These are phyloP conservation scores for Harmothoe impar DNA, from an alignment of 2,888 invertebrate genomes.

Conservation along the genomic window DNA sequence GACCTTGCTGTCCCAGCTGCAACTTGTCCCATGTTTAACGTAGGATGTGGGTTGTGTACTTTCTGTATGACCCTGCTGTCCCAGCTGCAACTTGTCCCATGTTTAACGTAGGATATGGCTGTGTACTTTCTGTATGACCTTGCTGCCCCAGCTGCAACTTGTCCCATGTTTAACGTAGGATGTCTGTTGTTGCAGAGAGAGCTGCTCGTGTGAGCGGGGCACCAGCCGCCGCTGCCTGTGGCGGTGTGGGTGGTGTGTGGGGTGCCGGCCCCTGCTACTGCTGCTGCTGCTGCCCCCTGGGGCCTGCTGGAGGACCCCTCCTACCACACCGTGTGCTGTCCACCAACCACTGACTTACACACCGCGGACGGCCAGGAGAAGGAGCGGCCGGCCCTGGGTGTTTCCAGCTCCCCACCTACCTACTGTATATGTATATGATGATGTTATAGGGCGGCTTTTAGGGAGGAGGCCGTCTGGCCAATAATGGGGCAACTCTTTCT, in stretches of 20 bases:
- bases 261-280: not conserved
- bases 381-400: not conserved
- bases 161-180: no score
- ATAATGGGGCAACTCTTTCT: not conserved
- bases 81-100: no score
- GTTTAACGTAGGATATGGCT: no score
- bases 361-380: not conserved
- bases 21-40: no score
- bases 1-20: no score
- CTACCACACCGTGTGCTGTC: not conserved
- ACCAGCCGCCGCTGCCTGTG: slow-evolving; percentile 40
- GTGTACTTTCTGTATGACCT: no score
- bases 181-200: no score
- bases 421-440: slow-evolving; percentile 47
- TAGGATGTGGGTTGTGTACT: no score
- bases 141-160: no score
- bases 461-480: not conserved
- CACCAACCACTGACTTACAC: not conserved
- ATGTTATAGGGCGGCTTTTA: not conserved
- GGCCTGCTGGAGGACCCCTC: not conserved
- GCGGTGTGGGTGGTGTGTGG: not conserved
- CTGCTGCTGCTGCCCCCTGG: not conserved
- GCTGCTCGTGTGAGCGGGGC: not conserved
- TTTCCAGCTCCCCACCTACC: slow-evolving; percentile 3
- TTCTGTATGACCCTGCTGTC: no score